Conservation (phyloP, 2,113 vertebrate species). For the Odontesthes bonariensis region DNA sequence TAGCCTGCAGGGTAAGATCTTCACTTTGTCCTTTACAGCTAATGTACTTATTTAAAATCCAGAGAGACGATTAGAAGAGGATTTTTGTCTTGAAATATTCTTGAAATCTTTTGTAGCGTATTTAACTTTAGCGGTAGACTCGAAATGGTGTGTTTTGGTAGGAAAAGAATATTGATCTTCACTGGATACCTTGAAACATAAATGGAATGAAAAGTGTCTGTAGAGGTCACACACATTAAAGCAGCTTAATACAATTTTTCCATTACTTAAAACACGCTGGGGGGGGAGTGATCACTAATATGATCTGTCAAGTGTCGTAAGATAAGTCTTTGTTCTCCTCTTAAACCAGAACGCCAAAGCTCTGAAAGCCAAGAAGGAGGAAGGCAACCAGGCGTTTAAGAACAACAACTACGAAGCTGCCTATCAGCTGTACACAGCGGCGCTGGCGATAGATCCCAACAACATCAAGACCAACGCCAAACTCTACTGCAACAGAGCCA, state of each 20-base stretch:
- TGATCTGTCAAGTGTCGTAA: too few species aligned
- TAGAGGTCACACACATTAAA: too few species aligned
- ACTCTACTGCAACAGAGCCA: constrained; percentile 96
- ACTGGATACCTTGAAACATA: too few species aligned
- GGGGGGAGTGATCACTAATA: too few species aligned
- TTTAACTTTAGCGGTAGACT: too few species aligned
- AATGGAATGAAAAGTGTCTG: too few species aligned
- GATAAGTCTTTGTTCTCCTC: background rate
- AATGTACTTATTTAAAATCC: background rate
- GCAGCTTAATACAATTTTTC: too few species aligned
- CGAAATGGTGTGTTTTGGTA: too few species aligned
- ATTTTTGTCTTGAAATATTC: background rate
- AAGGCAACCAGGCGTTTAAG: constrained; percentile 95
- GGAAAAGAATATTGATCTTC: too few species aligned
- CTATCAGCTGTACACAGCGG: constrained; percentile 93
- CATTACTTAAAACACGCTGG: too few species aligned
- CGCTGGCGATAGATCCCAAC: constrained; percentile 94
- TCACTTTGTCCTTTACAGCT: too few species aligned
- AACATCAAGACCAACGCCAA: constrained; percentile 99
- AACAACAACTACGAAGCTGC: constrained; percentile 90
- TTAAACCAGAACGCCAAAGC: constrained; percentile 92
- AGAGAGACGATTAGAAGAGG: background rate
- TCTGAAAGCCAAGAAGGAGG: constrained; percentile 96
- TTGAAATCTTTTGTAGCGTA: too few species aligned
- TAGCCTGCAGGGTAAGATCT: constrained; percentile 90